Evolutionary conservation across 2,113 vertebrate genomes (phyloP).

Genomic region (Lynx canadensis): DNA sequence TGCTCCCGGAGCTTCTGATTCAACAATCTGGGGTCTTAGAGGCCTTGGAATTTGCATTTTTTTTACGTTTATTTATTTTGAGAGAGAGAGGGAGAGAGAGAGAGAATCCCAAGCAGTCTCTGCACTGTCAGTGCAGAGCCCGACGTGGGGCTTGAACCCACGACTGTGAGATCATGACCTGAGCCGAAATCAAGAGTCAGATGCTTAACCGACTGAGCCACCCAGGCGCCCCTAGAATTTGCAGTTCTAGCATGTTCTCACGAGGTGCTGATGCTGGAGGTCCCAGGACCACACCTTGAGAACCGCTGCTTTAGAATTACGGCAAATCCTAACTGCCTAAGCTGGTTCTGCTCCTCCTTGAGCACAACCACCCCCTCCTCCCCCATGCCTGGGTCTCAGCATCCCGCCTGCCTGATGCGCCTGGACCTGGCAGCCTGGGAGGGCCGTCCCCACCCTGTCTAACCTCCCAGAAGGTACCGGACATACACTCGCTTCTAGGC

Average conservation of each 20-base stretch:
- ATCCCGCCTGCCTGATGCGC: too few relatives aligned
- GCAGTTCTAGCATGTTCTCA: neutral
- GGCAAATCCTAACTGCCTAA: neutral
- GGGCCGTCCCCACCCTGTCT: neutral
- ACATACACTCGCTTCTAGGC: rapidly evolving
- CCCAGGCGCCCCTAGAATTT: neutral
- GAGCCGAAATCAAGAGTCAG: too few relatives aligned
- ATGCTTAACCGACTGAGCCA: too few relatives aligned
- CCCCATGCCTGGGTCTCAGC: neutral
- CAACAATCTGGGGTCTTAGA: neutral
- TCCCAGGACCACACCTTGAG: neutral
- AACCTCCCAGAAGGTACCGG: neutral
- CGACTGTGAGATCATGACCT: too few relatives aligned
- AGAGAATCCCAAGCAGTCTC: too few relatives aligned
- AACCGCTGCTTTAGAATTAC: neutral
- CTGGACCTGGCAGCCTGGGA: neutral
- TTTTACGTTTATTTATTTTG: too few relatives aligned
- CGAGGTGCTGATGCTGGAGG: neutral
- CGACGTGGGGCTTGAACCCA: too few relatives aligned
- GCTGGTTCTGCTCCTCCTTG: neutral
- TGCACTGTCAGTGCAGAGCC: too few relatives aligned
- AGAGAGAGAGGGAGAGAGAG: too few relatives aligned
- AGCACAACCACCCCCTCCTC: too few relatives aligned
- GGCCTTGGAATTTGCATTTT: neutral
- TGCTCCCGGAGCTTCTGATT: too few relatives aligned